Percentiles rank a stretch among this genome's conserved stretches.
phyloP scores from a whole-genome alignment of 2,888 invertebrate species.

The Tetragonisca angustula region DNA sequence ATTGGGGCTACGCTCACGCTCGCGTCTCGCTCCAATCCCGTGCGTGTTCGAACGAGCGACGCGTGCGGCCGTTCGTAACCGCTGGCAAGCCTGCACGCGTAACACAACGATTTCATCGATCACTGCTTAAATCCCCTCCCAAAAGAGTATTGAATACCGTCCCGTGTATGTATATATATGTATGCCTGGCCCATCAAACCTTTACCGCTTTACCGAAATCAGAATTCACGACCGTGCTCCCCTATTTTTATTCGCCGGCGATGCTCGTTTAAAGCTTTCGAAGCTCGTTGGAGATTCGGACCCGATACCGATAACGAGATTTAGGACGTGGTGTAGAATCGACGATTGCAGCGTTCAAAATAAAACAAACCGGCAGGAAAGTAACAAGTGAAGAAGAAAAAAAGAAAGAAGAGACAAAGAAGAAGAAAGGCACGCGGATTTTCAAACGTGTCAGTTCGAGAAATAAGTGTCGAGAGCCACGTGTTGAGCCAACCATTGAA shows the following conservation, averaged over 20 bases:
- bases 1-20: slow-evolving; percentile 58
- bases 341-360: too few relatives aligned
- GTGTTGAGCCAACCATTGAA: neutral
- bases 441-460: too few relatives aligned
- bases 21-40: slow-evolving; percentile 53
- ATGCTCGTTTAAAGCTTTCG: neutral
- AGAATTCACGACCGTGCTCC: slow-evolving; percentile 5
- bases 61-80: slow-evolving; percentile 67
- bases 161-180: too few relatives aligned
- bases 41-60: slow-evolving; percentile 66
- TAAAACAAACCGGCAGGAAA: too few relatives aligned
- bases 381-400: too few relatives aligned
- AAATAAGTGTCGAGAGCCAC: too few relatives aligned
- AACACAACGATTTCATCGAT: slow-evolving; percentile 65
- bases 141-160: slow-evolving; percentile 41
- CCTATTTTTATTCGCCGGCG: neutral
- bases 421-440: too few relatives aligned
- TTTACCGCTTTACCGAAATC: slow-evolving; percentile 9
- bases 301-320: neutral
- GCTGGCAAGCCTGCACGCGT: slow-evolving; percentile 51
- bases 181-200: slow-evolving; percentile 34
- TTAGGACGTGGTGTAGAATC: too few relatives aligned
- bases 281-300: neutral
- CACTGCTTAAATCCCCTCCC: slow-evolving; percentile 52
- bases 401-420: too few relatives aligned